Base-by-base conservation (phyloP, 2,113 vertebrate species). In the Ciconia stormi region DNA sequence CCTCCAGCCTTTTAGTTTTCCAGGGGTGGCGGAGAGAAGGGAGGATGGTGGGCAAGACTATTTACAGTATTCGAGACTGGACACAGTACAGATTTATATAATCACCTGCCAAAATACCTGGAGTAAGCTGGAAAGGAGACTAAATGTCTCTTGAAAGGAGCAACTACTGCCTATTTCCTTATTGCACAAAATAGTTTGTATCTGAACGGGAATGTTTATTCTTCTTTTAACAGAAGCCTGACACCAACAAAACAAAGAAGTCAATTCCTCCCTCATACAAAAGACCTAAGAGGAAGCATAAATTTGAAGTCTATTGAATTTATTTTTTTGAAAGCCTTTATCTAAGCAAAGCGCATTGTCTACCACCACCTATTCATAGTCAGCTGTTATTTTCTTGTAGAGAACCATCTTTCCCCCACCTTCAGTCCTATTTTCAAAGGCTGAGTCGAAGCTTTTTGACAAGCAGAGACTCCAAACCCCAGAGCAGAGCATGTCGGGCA, bases 401-500 rank as follows among this genome's bases (percentile, higher is more conserved):
- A 50, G 58, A 80, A 40, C 14, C 26, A 8, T 26, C 66, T 19
- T 23, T 70, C n/a, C 58, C 18, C 19, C 27, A 42, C 47, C 19
- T 38, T 27, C 61, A 21, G 8, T 9, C 13, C 20, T 30, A 7
- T 22, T 82, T 69, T 7, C 63, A 40, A 20, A 56, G 53, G 58
- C 18, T 8, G 36, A 76, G 53, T 2, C 0, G 0, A 65, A 73
- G 63, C 27, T 73, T 10, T 89, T 32, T 25, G 78, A 34, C 9
- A 19, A 88, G 66, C 20, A 74, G 44, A 44, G 53, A 16, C 18
- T 27, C 32, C 30, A 7, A 49, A 38, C 0, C 1, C 8, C 67
- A 13, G 42, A 30, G 46, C 0, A 0, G 46, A 82, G 21, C 0
- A 0, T 34, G 29, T 5, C 0, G 0, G 53, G 58, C 89, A 44